Evolutionary conservation across 2,888 invertebrate species (phyloP).

Genomic region (Yponomeuta cagnagella): DNA sequence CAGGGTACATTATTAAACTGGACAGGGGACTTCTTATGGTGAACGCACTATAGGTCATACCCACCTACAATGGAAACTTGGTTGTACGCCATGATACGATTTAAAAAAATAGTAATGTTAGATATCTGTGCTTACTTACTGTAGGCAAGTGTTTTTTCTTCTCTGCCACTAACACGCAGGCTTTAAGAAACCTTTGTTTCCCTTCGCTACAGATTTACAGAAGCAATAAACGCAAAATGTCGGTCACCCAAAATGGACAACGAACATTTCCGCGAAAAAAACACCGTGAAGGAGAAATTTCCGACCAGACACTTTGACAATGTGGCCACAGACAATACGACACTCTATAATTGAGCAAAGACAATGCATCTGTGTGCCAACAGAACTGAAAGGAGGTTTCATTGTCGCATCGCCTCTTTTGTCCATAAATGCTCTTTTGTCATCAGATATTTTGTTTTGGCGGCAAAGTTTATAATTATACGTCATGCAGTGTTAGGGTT

Average conservation of each 20-base stretch:
- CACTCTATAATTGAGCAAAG: slow-evolving; percentile 71
- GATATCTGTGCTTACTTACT: too few species aligned
- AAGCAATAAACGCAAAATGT: slow-evolving; percentile 48
- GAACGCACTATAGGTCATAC: too few species aligned
- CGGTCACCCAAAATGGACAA: slow-evolving; percentile 27
- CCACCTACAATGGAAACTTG: too few species aligned
- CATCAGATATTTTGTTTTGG: slow-evolving; percentile 37
- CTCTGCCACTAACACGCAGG: neutral
- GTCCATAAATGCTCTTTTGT: slow-evolving; percentile 27
- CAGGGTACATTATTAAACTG: too few species aligned
- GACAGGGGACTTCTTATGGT: too few species aligned
- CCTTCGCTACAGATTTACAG: slow-evolving; percentile 20
- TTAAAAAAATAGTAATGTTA: too few species aligned
- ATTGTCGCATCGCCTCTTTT: slow-evolving; percentile 27
- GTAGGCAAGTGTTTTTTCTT: too few species aligned
- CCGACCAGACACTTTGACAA: slow-evolving; percentile 29
- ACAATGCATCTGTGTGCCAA: slow-evolving; percentile 53
- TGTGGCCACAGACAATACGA: slow-evolving; percentile 45
- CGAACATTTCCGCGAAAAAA: slow-evolving; percentile 16
- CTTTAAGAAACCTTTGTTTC: neutral
- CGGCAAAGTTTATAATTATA: slow-evolving; percentile 51
- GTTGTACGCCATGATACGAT: too few species aligned
- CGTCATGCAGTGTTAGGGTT: slow-evolving; percentile 52
- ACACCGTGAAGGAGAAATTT: slow-evolving; percentile 59
- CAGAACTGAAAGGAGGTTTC: slow-evolving; percentile 35